Conservation (phyloP, 2,888 invertebrate species). For the Ellobium chinense region DNA sequence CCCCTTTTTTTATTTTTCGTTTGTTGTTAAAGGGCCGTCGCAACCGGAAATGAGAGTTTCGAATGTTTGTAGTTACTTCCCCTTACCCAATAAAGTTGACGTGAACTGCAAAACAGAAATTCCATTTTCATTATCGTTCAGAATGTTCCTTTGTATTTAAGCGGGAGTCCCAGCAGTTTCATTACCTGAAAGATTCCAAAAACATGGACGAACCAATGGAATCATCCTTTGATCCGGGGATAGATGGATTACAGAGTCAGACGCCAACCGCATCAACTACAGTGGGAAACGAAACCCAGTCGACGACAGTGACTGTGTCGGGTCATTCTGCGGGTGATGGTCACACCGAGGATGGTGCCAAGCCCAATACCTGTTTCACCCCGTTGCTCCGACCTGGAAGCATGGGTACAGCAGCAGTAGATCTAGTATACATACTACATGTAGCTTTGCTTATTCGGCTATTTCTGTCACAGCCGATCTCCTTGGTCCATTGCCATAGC, state of each 20-base stretch:
- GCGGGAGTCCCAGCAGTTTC: background rate
- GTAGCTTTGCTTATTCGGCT: no score
- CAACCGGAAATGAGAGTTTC: background rate
- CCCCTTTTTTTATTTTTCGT: no score
- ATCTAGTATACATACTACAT: no score
- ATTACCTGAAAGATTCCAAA: background rate
- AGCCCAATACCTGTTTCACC: conserved; percentile 43
- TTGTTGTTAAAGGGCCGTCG: background rate
- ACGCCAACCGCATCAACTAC: background rate
- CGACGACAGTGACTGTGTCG: background rate
- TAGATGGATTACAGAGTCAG: conserved; percentile 26
- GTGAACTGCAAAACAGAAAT: background rate
- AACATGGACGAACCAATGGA: conserved; percentile 52
- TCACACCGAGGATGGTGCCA: background rate
- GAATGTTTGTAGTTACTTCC: background rate
- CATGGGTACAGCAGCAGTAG: conserved; percentile 60
- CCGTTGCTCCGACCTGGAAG: conserved; percentile 70
- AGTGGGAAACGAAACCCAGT: background rate
- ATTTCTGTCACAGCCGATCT: no score
- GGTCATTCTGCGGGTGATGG: conserved; percentile 9
- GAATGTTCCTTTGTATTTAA: conserved; percentile 19
- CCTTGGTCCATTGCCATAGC: no score
- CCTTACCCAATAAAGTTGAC: background rate
- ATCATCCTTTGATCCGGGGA: conserved; percentile 27
- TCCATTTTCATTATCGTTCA: background rate